These are phyloP conservation scores for Erethizon dorsatum DNA, from an alignment of 2,797 vertebrate genomes.

Conservation along the genomic window DNA sequence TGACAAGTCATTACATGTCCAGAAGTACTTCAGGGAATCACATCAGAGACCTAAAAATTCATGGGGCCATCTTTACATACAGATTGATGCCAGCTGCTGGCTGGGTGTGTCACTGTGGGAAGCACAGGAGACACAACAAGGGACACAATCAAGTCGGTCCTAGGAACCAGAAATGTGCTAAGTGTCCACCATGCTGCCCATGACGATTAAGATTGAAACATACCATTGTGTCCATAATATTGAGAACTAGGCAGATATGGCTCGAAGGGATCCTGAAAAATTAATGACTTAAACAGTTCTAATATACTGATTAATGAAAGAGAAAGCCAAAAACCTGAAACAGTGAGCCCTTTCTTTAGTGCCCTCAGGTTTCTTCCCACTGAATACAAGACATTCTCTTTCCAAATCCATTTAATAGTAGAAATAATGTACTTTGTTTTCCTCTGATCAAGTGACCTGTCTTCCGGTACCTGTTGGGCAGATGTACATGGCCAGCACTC, in stretches of 20 bases:
- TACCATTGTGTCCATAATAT: no score
- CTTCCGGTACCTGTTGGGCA: background rate
- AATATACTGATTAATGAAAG: background rate
- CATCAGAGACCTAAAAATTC: background rate
- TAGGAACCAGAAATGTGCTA: background rate
- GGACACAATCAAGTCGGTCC: no score
- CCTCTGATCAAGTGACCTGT: background rate
- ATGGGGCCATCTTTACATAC: background rate
- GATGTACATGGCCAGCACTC: fast-evolving
- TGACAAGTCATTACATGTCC: background rate
- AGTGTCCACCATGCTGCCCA: background rate
- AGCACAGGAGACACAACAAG: background rate
- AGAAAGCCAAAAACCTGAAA: background rate
- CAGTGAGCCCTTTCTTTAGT: background rate
- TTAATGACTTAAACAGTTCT: background rate
- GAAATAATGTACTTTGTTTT: background rate
- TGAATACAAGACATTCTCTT: background rate
- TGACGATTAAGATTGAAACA: background rate
- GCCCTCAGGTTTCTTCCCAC: background rate
- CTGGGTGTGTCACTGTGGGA: background rate
- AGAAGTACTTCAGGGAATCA: background rate
- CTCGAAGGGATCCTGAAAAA: background rate
- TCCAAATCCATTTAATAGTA: background rate
- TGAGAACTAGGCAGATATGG: background rate
- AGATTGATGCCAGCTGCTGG: fast-evolving